phyloP scores from a whole-genome alignment of 1,140 invertebrate species.

The Whitmania pigra region DNA sequence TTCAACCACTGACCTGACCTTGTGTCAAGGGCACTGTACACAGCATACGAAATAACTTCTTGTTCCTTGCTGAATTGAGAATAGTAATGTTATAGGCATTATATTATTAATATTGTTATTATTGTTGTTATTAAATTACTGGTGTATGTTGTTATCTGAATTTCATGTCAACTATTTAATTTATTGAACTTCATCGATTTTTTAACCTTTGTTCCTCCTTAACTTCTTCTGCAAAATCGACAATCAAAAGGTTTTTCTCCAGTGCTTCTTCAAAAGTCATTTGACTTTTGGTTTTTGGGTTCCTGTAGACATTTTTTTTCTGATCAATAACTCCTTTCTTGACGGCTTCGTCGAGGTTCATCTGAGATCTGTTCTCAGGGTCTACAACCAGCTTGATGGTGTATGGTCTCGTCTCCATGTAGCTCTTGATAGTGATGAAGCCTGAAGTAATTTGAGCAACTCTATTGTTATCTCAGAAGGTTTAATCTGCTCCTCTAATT shows the following conservation, averaged over 20 bases:
- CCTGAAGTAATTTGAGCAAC: too few species aligned
- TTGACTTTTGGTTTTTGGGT: background rate
- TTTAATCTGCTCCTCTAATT: too few species aligned
- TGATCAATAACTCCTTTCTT: constrained; percentile 13
- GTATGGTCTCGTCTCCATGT: constrained; percentile 21
- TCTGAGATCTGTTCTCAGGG: constrained; percentile 9
- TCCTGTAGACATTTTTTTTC: constrained; percentile 15
- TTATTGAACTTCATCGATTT: too few species aligned
- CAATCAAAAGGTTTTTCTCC: constrained; percentile 18
- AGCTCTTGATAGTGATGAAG: constrained; percentile 22
- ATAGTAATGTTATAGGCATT: too few species aligned
- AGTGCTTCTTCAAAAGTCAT: constrained; percentile 21
- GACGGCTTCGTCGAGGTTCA: constrained; percentile 20
- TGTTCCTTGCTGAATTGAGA: too few species aligned
- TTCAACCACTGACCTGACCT: constrained; percentile 4
- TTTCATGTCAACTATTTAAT: too few species aligned
- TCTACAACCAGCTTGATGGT: constrained; percentile 20
- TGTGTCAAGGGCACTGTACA: constrained; percentile 27
- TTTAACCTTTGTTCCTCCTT: background rate
- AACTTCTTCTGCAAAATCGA: constrained; percentile 19
- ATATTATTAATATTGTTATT: too few species aligned
- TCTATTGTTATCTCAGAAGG: too few species aligned
- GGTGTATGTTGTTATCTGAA: too few species aligned
- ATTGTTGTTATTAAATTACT: too few species aligned
- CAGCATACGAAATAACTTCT: constrained; percentile 12